phyloP scores from a whole-genome alignment of 2,113 vertebrate species.

The Parus major region DNA sequence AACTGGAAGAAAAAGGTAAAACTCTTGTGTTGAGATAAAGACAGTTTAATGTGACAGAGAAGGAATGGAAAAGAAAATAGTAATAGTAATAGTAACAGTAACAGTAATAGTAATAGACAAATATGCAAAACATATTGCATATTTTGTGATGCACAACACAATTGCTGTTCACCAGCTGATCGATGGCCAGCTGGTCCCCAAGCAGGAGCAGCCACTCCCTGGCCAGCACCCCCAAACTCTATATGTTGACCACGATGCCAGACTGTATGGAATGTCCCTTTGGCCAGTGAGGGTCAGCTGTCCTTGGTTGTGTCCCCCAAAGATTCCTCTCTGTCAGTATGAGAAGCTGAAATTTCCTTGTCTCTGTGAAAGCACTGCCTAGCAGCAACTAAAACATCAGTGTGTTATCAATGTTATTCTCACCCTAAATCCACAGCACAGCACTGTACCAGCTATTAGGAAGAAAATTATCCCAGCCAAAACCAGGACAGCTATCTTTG shows the following conservation, averaged over 20 bases:
- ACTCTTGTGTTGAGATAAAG: background rate
- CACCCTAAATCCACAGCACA: background rate
- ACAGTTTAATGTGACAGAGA: background rate
- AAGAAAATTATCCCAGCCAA: background rate
- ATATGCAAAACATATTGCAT: background rate
- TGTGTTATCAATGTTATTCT: background rate
- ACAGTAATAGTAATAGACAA: too few relatives aligned
- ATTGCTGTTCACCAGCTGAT: background rate
- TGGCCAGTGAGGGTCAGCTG: background rate
- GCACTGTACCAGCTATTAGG: background rate
- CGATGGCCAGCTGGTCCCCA: fast-evolving
- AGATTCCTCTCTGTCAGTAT: background rate
- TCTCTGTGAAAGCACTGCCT: background rate
- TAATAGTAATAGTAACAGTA: background rate
- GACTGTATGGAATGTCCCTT: background rate
- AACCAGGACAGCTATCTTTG: background rate
- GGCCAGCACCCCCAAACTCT: background rate
- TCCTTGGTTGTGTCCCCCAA: background rate
- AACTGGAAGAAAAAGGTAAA: background rate
- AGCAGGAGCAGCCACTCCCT: background rate
- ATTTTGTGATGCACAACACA: too few relatives aligned
- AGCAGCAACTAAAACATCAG: background rate
- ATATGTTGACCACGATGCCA: background rate
- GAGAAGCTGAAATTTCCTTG: background rate
- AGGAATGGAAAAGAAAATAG: background rate